Percentiles rank a stretch among this genome's conserved stretches.
Evolutionary conservation across 2,888 invertebrate species (phyloP).

Genomic region (Eupelmus urozonus): DNA sequence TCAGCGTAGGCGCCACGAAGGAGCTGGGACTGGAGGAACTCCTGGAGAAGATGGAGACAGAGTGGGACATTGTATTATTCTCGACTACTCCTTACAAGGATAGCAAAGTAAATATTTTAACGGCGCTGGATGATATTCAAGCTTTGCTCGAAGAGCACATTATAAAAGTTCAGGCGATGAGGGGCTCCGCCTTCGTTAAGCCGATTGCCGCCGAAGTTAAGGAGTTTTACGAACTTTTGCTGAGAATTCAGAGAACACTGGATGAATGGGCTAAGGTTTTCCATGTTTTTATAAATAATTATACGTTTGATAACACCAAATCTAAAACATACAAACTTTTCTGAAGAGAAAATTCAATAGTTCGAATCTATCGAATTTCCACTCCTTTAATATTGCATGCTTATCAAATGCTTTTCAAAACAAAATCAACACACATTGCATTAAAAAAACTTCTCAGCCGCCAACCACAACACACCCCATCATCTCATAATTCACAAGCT

Average conservation of each 20-base stretch:
- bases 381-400: too few relatives aligned
- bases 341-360: too few relatives aligned
- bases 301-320: too few relatives aligned
- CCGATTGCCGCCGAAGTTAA: constrained; percentile 86
- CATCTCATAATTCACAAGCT: too few relatives aligned
- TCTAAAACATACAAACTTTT: too few relatives aligned
- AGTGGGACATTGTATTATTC: constrained; percentile 88
- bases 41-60: constrained; percentile 87
- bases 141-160: constrained; percentile 90
- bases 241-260: constrained; percentile 84
- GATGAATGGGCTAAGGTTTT: constrained; percentile 89
- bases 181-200: constrained; percentile 91
- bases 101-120: constrained; percentile 84
- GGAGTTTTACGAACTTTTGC: constrained; percentile 87
- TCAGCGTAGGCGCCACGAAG: constrained; percentile 90
- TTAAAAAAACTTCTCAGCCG: too few relatives aligned
- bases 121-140: constrained; percentile 88
- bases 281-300: too few relatives aligned
- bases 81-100: constrained; percentile 86
- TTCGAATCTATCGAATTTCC: too few relatives aligned
- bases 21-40: constrained; percentile 86
- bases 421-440: too few relatives aligned
- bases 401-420: not conserved
- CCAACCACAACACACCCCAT: too few relatives aligned
- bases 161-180: constrained; percentile 89